Base-by-base conservation (phyloP, 2,113 vertebrate genomes). In the Melospiza melodia region DNA sequence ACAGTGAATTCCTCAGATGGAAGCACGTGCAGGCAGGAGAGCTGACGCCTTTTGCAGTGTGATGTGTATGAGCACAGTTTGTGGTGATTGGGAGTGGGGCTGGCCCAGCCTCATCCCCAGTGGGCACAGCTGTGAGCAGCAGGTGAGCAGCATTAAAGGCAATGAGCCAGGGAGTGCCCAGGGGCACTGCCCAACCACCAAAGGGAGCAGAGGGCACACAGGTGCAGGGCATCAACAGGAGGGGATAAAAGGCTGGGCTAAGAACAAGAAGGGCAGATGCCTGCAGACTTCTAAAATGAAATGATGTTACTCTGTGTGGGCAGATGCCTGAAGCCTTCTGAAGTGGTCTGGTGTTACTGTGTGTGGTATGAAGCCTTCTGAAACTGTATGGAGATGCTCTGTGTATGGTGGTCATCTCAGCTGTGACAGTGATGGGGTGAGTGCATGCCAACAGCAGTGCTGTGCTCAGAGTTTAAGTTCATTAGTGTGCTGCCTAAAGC, bases 221-320 rank as follows among this genome's bases (percentile, higher is more conserved):
- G 57, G 57, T 3, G 57, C 57, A 16, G 0, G 2, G 23, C 22
- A 59, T 24, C 14, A 24, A 11, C 22, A 11, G n/a, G 16, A n/a
- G 22, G 57, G n/a, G n/a, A 16, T 35, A 24, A 59, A 59, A 59
- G n/a, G 22, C 0, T 24, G 57, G 22, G 22, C n/a, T 16, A 58
- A 35, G 57, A 58, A n/a, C 57, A 58, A 35, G 3, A 58, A 35
- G 57, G 57, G n/a, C 22, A 24, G 33, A n/a, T 6, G 0, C 57
- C 2, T n/a, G 21, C 9, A 58, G 33, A 3, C 57, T 58, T 15
- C 33, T n/a, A 31, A n/a, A n/a, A 20, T 2, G 31, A 1, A 1
- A 4, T 13, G 55, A 9, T 14, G 31, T 33, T 14, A 22, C 12
- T 57, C 11, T 57, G 55, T 4, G 2, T 22, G 54, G 31, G 20